Conservation (phyloP, 2,113 vertebrate species). For the Emberiza fucata region DNA sequence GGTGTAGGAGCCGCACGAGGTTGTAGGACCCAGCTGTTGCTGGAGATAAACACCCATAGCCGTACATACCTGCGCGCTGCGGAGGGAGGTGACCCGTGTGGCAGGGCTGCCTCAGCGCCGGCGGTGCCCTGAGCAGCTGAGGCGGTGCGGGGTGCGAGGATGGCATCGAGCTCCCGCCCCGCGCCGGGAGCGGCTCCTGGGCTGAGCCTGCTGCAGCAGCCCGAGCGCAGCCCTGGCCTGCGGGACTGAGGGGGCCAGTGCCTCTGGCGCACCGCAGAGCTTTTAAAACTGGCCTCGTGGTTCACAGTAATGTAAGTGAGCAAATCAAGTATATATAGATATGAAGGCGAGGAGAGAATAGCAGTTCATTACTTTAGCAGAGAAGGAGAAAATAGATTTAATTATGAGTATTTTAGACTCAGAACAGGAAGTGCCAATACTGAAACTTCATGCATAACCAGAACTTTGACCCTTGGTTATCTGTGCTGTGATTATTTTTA, state of each 20-base stretch:
- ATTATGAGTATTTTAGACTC: not conserved
- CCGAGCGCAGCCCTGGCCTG: not conserved
- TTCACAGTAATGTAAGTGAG: not conserved
- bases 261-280: not conserved
- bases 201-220: not conserved
- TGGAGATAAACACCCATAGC: not conserved
- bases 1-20: not conserved
- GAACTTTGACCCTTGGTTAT: constrained; percentile 51
- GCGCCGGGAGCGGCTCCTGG: not conserved
- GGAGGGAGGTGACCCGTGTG: not conserved
- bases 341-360: not conserved
- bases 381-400: not conserved
- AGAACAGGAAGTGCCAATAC: not conserved
- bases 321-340: not conserved
- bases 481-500: not conserved
- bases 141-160: fast-evolving
- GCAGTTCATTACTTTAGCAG: not conserved
- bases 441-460: not conserved
- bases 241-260: fast-evolving
- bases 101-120: fast-evolving
- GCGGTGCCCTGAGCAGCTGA: fast-evolving
- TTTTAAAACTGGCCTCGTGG: not conserved
- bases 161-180: fast-evolving
- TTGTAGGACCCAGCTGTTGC: not conserved
- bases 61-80: not conserved